Conservation (phyloP, 92 coral and sea anemone genomes). For the Desmophyllum pertusum region DNA sequence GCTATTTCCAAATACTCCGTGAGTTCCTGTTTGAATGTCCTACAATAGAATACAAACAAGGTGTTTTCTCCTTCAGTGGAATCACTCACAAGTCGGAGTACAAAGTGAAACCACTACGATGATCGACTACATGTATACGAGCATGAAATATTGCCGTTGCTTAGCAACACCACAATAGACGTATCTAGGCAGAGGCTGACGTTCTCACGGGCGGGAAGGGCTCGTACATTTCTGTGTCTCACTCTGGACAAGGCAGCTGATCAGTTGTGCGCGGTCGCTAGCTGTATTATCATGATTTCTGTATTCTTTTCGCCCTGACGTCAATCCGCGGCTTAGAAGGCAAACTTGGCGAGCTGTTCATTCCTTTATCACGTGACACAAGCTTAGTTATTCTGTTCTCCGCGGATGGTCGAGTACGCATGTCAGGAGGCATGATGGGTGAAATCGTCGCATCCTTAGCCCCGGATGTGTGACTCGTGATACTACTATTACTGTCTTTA, state of each 20-base stretch:
- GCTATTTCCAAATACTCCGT: neutral
- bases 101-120: too few relatives aligned
- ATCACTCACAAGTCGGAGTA: too few relatives aligned
- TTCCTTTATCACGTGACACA: slow-evolving; percentile 45
- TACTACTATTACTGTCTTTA: slow-evolving; percentile 19
- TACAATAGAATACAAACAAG: too few relatives aligned
- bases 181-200: neutral
- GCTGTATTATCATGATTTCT: neutral
- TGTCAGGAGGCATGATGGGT: slow-evolving; percentile 7
- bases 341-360: slow-evolving; percentile 43
- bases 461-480: slow-evolving; percentile 6
- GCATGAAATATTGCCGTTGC: neutral
- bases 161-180: neutral
- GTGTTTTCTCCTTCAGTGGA: too few relatives aligned
- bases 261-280: neutral
- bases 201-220: neutral
- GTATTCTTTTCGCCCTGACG: slow-evolving; percentile 12
- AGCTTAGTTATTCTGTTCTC: slow-evolving; percentile 22
- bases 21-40: neutral
- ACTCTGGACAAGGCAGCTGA: neutral
- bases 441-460: slow-evolving; percentile 1
- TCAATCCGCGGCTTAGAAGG: slow-evolving; percentile 66
- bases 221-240: neutral
- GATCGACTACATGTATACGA: too few relatives aligned
- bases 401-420: slow-evolving; percentile 9